Conservation (phyloP, 2,797 vertebrate genomes). For the Girardinus metallicus region DNA sequence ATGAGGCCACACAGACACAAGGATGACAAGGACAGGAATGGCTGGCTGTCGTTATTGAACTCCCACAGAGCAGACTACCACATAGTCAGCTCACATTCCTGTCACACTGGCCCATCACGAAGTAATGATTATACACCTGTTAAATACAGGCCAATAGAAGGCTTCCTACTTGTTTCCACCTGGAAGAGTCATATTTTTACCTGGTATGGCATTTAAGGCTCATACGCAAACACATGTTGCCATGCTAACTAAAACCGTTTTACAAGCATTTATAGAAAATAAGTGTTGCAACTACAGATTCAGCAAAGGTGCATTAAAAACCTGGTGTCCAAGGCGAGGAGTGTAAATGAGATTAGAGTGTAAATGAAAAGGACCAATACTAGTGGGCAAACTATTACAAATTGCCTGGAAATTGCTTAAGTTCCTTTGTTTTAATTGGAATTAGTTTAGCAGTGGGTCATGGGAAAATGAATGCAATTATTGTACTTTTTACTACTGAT, state of each 20-base stretch:
- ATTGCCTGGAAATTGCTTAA: background rate
- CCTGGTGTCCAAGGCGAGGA: background rate
- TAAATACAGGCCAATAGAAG: conserved; percentile 76
- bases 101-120: conserved; percentile 75
- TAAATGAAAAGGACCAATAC: background rate
- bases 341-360: background rate
- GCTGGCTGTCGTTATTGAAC: conserved; percentile 78
- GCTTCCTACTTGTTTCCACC: conserved; percentile 71
- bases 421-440: background rate
- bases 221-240: conserved; percentile 57
- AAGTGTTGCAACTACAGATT: conserved; percentile 27
- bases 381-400: background rate
- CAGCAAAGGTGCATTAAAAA: conserved; percentile 19
- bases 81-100: conserved; percentile 78
- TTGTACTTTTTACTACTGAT: background rate
- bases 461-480: background rate
- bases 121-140: conserved; percentile 84
- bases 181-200: conserved; percentile 58
- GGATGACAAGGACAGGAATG: conserved; percentile 82
- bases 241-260: conserved; percentile 44
- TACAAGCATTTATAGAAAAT: conserved; percentile 24
- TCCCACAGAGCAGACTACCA: conserved; percentile 72
- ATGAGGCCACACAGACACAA: conserved; percentile 74
- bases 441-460: background rate
- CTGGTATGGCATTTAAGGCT: conserved; percentile 38